A percentile compares a stretch with the other conserved stretches of the same genome.
Evolutionary conservation across 2,888 invertebrate genomes (phyloP).

Genomic region (Diloba caeruleocephala): DNA sequence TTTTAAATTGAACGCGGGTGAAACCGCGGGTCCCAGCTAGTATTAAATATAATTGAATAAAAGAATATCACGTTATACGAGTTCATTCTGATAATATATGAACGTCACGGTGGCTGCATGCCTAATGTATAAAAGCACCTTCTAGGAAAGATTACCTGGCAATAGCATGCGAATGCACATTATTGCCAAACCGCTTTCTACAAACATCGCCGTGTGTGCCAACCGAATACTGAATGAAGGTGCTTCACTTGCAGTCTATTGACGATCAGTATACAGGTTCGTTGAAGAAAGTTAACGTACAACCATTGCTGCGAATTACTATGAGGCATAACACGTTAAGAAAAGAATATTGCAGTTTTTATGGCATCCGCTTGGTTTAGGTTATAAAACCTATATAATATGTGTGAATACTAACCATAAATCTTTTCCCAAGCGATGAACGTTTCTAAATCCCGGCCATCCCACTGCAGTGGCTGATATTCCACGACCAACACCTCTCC

Average conservation of each 20-base stretch:
- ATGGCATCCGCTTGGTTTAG: conserved; percentile 17
- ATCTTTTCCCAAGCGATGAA: conserved; percentile 86
- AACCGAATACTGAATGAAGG: conserved; percentile 77
- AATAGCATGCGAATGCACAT: conserved; percentile 80
- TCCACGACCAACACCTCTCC: conserved; percentile 91
- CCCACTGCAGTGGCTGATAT: conserved; percentile 87
- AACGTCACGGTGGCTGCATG: conserved; percentile 73
- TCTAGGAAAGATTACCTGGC: conserved; percentile 87
- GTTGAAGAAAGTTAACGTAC: conserved; percentile 41
- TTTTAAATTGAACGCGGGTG: too few species aligned
- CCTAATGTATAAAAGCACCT: conserved; percentile 79
- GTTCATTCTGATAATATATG: conserved; percentile 63
- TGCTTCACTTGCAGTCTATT: conserved; percentile 63
- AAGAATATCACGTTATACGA: conserved; percentile 46
- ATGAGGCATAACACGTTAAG: conserved; percentile 6
- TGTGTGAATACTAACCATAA: conserved; percentile 73
- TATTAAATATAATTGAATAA: too few species aligned
- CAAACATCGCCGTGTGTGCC: conserved; percentile 72
- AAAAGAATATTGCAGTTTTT: conserved; percentile 15
- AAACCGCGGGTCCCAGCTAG: too few species aligned
- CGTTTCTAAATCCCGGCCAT: conserved; percentile 85
- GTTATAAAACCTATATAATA: conserved; percentile 9
- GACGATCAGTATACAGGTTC: conserved; percentile 49
- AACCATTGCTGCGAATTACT: conserved; percentile 23
- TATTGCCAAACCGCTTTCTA: conserved; percentile 89